phyloP scores from a whole-genome alignment of 1,140 invertebrate species.

The Xylocopa sonorina region DNA sequence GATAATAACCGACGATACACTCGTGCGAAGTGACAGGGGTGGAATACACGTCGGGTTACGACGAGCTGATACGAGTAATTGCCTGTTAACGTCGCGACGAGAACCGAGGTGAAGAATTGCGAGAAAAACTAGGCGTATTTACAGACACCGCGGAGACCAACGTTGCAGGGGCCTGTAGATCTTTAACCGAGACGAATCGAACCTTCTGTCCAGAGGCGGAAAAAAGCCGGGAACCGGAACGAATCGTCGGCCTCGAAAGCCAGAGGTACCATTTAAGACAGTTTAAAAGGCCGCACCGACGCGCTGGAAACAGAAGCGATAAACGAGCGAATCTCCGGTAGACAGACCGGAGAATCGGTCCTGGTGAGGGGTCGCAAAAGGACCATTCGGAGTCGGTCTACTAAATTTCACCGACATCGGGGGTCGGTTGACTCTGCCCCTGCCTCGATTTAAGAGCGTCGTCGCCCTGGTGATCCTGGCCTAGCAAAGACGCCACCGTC shows the following conservation, averaged over 20 bases:
- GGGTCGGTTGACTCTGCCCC: neutral
- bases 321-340: conserved; percentile 25
- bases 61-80: no score
- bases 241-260: neutral
- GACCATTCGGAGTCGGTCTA: conserved; percentile 31
- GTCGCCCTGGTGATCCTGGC: neutral
- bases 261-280: neutral
- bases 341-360: conserved; percentile 8
- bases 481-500: conserved; percentile 50
- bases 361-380: conserved; percentile 18
- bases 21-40: no score
- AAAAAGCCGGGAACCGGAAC: neutral
- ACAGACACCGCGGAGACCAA: no score
- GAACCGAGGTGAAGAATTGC: no score
- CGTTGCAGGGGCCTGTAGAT: no score
- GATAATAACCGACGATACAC: no score
- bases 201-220: neutral
- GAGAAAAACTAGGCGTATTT: no score
- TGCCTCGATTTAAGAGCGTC: neutral
- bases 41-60: no score
- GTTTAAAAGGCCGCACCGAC: neutral
- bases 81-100: no score
- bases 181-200: neutral
- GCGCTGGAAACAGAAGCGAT: neutral
- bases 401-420: conserved; percentile 36